A percentile compares a stretch with the other conserved stretches of the same genome.
Evolutionary conservation across 2,888 invertebrate genomes (phyloP).

Genomic region (Scelioninae gen. 2): DNA sequence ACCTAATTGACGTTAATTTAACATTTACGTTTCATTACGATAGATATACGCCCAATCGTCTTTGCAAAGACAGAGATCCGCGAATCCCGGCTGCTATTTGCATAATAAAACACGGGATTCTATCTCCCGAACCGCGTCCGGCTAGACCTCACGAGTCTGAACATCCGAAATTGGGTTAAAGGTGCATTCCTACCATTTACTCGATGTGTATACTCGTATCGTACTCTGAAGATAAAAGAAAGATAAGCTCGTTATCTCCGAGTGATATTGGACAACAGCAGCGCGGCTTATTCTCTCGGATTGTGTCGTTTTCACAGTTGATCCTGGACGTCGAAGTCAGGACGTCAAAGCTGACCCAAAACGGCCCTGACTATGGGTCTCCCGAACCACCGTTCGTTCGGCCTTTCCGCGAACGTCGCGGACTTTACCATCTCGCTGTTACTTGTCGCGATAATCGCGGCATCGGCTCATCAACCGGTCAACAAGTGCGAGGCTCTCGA

Average conservation of each 20-base stretch:
- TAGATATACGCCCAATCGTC: no score
- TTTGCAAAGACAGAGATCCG: no score
- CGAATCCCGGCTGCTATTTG: neutral
- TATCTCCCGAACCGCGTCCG: neutral
- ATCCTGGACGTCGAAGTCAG: slow-evolving; percentile 15
- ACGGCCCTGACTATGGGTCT: slow-evolving; percentile 5
- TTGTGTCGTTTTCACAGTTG: slow-evolving; percentile 47
- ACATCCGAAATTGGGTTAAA: slow-evolving; percentile 40
- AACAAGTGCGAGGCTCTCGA: slow-evolving; percentile 33
- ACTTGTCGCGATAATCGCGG: slow-evolving; percentile 1
- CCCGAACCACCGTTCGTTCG: slow-evolving; percentile 10
- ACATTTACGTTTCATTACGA: no score
- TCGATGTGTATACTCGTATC: slow-evolving; percentile 37
- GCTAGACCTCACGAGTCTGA: no score
- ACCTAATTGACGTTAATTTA: no score
- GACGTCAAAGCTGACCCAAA: slow-evolving; percentile 2
- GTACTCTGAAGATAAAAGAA: slow-evolving; percentile 42
- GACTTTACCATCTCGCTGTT: neutral
- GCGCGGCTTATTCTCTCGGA: slow-evolving; percentile 26
- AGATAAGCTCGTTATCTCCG: slow-evolving; percentile 50
- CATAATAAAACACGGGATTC: neutral
- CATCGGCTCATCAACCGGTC: slow-evolving; percentile 9
- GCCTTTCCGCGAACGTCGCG: neutral
- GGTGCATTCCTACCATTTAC: slow-evolving; percentile 45
- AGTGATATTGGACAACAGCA: slow-evolving; percentile 46